phyloP scores from a whole-genome alignment of 2,888 invertebrate genomes.

The Drosophila birchii region DNA sequence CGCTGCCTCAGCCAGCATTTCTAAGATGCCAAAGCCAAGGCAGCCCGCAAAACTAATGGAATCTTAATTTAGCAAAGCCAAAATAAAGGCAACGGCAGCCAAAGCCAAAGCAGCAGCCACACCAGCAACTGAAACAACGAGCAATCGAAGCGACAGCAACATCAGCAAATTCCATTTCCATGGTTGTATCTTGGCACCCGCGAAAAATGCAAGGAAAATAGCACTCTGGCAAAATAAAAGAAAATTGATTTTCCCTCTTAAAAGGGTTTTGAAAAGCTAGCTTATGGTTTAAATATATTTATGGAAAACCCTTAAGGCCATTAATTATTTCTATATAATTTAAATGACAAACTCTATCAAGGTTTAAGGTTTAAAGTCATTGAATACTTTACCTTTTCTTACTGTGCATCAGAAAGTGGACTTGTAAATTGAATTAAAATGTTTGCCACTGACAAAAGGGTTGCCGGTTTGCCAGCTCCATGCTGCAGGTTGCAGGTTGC shows the following conservation, averaged over 20 bases:
- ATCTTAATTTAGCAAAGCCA: slow-evolving; percentile 84
- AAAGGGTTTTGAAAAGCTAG: background rate
- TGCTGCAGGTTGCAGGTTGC: slow-evolving; percentile 29
- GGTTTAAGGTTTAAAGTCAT: background rate
- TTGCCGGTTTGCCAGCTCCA: slow-evolving; percentile 25
- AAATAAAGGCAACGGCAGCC: slow-evolving; percentile 68
- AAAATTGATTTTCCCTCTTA: slow-evolving; percentile 10
- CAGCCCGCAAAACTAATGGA: slow-evolving; percentile 81
- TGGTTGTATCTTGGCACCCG: slow-evolving; percentile 72
- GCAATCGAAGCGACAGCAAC: slow-evolving; percentile 36
- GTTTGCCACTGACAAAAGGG: slow-evolving; percentile 64
- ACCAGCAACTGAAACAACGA: slow-evolving; percentile 22
- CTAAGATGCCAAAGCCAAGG: slow-evolving; percentile 78
- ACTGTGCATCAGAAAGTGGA: slow-evolving; percentile 51
- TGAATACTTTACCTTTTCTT: background rate
- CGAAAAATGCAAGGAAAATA: slow-evolving; percentile 58
- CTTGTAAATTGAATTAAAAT: slow-evolving; percentile 82
- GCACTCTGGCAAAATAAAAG: slow-evolving; percentile 10
- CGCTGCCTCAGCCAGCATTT: slow-evolving; percentile 80
- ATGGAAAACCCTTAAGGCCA: too few relatives aligned
- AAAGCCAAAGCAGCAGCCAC: slow-evolving; percentile 20
- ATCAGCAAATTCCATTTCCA: slow-evolving; percentile 73
- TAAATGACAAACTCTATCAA: background rate
- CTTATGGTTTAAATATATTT: background rate
- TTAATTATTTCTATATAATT: background rate